phyloP scores from a whole-genome alignment of 2,888 invertebrate species.

The Himalopsyche japonica region DNA sequence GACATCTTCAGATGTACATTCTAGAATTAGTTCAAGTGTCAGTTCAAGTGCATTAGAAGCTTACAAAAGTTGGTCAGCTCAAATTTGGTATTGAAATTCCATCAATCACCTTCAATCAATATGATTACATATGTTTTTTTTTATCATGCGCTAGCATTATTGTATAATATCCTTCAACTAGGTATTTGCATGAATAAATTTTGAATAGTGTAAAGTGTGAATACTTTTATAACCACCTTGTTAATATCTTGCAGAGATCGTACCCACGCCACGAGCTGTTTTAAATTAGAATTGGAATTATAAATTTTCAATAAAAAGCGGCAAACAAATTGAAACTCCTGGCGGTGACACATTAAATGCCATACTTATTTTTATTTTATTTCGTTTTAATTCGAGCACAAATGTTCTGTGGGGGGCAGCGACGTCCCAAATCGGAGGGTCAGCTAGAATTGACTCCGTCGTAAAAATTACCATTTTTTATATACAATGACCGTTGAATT shows the following conservation, averaged over 20 bases:
- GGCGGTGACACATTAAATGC: constrained; percentile 41
- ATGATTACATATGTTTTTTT: no score
- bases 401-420: not conserved
- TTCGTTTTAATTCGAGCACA: constrained; percentile 40
- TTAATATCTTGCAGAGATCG: constrained; percentile 8
- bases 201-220: no score
- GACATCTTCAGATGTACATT: no score
- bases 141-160: no score
- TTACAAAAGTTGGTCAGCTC: no score
- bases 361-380: constrained; percentile 42
- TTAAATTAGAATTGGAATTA: constrained; percentile 42
- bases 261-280: constrained; percentile 9
- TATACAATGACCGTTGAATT: no score
- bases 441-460: not conserved
- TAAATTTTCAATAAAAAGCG: constrained; percentile 40
- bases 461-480: not conserved
- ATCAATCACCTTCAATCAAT: no score
- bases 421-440: not conserved
- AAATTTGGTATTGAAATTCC: no score
- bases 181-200: no score
- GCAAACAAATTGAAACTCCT: constrained; percentile 40
- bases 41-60: no score
- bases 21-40: no score
- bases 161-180: no score
- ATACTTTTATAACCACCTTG: not conserved